phyloP scores from a whole-genome alignment of 1,140 invertebrate genomes.

The Drosophila biarmipes region DNA sequence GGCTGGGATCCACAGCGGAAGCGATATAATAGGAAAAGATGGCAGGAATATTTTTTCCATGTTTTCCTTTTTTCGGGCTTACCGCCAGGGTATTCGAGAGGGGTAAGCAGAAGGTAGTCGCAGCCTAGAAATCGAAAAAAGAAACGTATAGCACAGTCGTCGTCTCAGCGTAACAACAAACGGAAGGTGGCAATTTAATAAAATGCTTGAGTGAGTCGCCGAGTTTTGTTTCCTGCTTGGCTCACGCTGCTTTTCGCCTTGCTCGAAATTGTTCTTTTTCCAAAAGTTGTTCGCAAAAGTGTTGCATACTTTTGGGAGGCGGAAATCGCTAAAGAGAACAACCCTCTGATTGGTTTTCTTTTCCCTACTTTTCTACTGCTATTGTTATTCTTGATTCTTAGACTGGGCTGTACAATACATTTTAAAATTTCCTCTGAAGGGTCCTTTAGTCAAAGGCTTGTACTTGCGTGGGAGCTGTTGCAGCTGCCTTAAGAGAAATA shows the following conservation, averaged over 20 bases:
- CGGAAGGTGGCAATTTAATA: conserved; percentile 84
- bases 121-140: conserved; percentile 73
- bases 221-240: conserved; percentile 79
- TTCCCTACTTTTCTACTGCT: conserved; percentile 18
- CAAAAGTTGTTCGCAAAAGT: conserved; percentile 39
- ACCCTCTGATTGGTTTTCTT: conserved; percentile 73
- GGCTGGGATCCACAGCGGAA: conserved; percentile 65
- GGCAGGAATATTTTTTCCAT: conserved; percentile 64
- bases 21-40: conserved; percentile 81
- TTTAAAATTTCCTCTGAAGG: conserved; percentile 18
- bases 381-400: conserved; percentile 26
- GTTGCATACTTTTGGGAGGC: conserved; percentile 73
- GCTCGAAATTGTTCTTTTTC: conserved; percentile 9
- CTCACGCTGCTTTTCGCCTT: conserved; percentile 9
- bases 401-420: not conserved
- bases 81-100: conserved; percentile 22
- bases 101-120: not conserved
- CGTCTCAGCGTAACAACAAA: conserved; percentile 71
- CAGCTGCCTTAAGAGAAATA: conserved; percentile 19
- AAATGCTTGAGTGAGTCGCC: conserved; percentile 83
- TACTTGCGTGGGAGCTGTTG: conserved; percentile 18
- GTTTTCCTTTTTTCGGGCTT: conserved; percentile 27
- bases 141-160: conserved; percentile 46
- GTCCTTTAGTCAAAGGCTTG: conserved; percentile 9
- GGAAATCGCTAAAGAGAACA: conserved; percentile 36